Base-by-base conservation (phyloP, 2,797 vertebrate species). In the Sciurus carolinensis region DNA sequence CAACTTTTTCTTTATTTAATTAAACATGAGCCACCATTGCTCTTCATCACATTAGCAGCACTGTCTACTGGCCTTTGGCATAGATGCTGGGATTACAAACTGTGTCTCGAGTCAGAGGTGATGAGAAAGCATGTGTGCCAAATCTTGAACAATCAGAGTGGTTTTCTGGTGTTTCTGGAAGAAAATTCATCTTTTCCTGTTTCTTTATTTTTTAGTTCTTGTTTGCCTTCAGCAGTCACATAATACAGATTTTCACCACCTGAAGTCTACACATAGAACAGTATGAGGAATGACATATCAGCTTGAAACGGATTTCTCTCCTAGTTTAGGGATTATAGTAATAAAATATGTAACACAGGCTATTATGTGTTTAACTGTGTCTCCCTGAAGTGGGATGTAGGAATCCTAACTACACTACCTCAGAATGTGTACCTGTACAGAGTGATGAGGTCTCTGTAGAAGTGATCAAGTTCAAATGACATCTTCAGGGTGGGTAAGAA, bases 81-180 rank as follows among this genome's bases (percentile, higher is more conserved):
- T 67, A 30, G 66, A 28, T 73, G 17, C 42, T 33, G 7, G 79
- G 80, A 95, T 85, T 79, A 88, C 84, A 96, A 50, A 95, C 87
- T 82, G 54, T 87, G 95, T 95, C 82, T 96, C 95, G 92, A 93
- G 86, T 90, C 86, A 81, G 91, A 90, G 92, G 59, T 62, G 97
- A 96, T 92, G 20, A 95, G 73, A 84, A 96, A 54, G 64, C 1
- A 72, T 30, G 7, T 57, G 47, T 94, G 80, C 7, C 96, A 77
- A 84, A 90, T 98, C 77, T 90, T 59, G 36, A 81, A 96, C 13
- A 82, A 96, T 93, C 36, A 47, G n/a, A 97, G 95, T 96, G 87
- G 79, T 92, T 97, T 97, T 30, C 20, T 95, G 89, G n/a, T n/a
- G 96, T 57, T 94, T 97, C 54, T 96, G 93, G 62, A 84, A 86